A percentile compares a stretch with the other conserved stretches of the same genome.
phyloP scores from a whole-genome alignment of 2,113 vertebrate species.

The Pteronura brasiliensis region DNA sequence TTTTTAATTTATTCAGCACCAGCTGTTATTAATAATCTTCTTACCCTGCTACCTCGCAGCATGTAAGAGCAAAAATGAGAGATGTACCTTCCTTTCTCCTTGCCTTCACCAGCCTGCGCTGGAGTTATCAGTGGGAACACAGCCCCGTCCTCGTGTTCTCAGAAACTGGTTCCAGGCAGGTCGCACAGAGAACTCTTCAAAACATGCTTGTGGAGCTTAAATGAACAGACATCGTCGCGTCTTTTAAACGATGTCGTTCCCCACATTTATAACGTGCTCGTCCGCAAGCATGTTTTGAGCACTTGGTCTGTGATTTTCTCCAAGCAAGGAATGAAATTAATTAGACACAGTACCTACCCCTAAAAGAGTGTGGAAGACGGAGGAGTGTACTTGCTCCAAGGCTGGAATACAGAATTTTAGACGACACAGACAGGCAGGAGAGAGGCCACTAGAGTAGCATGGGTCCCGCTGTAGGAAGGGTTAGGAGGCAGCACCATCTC shows the following conservation, averaged over 20 bases:
- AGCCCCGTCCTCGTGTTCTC: background rate
- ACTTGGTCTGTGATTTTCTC: background rate
- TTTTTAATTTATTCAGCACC: background rate
- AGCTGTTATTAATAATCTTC: background rate
- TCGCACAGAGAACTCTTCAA: background rate
- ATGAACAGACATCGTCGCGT: background rate
- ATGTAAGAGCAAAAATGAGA: background rate
- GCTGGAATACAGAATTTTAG: background rate
- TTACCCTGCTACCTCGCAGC: background rate
- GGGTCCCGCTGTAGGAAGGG: background rate
- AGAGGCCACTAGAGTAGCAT: no score
- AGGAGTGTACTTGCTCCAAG: background rate
- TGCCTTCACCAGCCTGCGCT: background rate
- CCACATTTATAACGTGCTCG: background rate
- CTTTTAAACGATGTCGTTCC: background rate
- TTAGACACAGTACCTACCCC: background rate
- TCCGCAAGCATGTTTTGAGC: background rate
- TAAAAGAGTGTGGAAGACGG: background rate
- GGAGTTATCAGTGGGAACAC: background rate
- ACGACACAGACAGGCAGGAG: background rate
- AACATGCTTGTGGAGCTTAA: background rate
- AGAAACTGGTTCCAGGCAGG: background rate
- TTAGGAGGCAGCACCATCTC: background rate
- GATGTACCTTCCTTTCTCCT: accelerated
- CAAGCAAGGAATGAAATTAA: background rate